Evolutionary conservation across 1,140 invertebrate genomes (phyloP).

Genomic region (Drosophila gunungcola): DNA sequence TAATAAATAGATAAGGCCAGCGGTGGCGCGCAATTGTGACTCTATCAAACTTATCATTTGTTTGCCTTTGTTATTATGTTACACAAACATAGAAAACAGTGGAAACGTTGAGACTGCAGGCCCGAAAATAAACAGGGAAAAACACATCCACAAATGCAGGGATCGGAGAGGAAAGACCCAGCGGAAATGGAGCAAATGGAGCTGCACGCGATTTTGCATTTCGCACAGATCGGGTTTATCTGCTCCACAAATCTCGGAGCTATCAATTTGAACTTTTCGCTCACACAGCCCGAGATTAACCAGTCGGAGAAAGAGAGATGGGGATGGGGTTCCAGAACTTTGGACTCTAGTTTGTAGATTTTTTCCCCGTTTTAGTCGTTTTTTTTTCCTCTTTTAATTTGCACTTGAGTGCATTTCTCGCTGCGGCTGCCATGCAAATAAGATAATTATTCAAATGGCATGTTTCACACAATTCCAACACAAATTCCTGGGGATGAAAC

Average conservation of each 20-base stretch:
- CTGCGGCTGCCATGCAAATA: constrained; percentile 77
- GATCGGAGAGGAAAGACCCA: neutral
- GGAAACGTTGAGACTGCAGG: constrained; percentile 37
- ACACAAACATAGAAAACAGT: constrained; percentile 72
- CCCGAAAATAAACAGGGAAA: constrained; percentile 13
- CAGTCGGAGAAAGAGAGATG: constrained; percentile 26
- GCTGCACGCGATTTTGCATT: constrained; percentile 75
- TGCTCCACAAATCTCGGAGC: constrained; percentile 67
- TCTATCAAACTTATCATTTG: constrained; percentile 80
- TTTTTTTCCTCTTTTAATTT: constrained; percentile 67
- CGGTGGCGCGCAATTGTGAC: constrained; percentile 68
- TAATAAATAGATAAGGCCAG: constrained; percentile 74
- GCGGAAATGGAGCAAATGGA: constrained; percentile 47
- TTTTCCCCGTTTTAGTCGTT: constrained; percentile 1
- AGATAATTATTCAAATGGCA: constrained; percentile 85
- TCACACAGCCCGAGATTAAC: constrained; percentile 67
- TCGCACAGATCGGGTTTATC: constrained; percentile 74
- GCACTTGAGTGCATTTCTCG: constrained; percentile 65
- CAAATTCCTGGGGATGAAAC: constrained; percentile 63
- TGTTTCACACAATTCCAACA: constrained; percentile 84
- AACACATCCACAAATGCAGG: neutral
- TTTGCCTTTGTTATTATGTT: constrained; percentile 82
- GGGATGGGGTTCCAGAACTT: constrained; percentile 17
- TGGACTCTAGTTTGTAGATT: constrained; percentile 45
- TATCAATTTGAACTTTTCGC: constrained; percentile 79